Base-by-base conservation (phyloP, 2,113 vertebrate species). In the Scortum barcoo region DNA sequence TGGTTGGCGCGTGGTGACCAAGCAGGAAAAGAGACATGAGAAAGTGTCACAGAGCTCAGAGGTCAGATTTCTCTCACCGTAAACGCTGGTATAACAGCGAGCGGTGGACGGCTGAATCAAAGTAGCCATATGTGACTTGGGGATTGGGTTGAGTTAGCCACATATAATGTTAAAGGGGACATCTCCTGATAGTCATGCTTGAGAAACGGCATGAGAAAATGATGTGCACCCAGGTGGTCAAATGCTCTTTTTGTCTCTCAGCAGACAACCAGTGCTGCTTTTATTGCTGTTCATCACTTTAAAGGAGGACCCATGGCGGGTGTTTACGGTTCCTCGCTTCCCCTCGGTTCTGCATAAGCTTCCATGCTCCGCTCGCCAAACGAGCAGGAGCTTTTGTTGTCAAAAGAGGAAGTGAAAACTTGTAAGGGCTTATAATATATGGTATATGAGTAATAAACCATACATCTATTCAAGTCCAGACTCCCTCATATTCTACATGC, bases 261-360 rank as follows among this genome's bases (percentile, higher is more conserved):
- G 89, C 88, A 88, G 92, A 95, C 86, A 54, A 89, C 72, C 83
- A 53, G 80, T 78, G 80, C 86, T 83, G 91, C 92, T 92, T 94
- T 92, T 91, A 92, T 93, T 90, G 91, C 86, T 81, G 90, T 91
- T 93, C 86, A 88, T 91, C 90, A 86, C 87, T 90, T 93, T 93
- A 86, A 92, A 93, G 88, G 76, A 86, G 90, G 88, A 94, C 85
- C 90, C 93, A 92, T 91, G 91, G 89, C 91, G 94, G 92, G 93
- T 92, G 94, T 95, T 95, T 94, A 94, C 86, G 92, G 91, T 90
- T 92, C 92, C 93, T 90, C 80, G 93, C 92, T 78, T 92, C 87
- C 80, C 67, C 88, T 61, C 70, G 65, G 72, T 91, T 80, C 87
- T 80, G 78, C 89, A 84, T 84, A n/a, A n/a, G 89, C 89, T 80